These are phyloP conservation scores for Reticulitermes lucifugus DNA, from an alignment of 2,888 invertebrate species.

Conservation along the genomic window DNA sequence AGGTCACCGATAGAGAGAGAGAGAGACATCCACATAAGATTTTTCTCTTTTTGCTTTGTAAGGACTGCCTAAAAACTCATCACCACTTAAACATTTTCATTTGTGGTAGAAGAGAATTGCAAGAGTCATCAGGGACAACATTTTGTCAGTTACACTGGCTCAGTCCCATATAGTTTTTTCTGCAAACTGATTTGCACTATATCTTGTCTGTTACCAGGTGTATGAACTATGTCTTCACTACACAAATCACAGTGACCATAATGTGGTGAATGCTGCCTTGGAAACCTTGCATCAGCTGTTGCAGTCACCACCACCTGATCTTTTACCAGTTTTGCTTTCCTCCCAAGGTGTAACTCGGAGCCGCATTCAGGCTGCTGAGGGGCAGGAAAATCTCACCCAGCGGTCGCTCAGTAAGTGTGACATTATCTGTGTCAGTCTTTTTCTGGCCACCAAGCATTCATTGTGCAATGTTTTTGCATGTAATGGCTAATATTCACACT, in stretches of 20 bases:
- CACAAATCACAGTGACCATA: constrained; percentile 80
- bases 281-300: constrained; percentile 79
- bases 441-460: too few relatives aligned
- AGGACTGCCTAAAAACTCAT: too few relatives aligned
- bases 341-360: constrained; percentile 63
- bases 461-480: too few relatives aligned
- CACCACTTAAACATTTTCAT: too few relatives aligned
- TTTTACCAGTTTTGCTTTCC: constrained; percentile 68
- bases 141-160: too few relatives aligned
- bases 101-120: neutral
- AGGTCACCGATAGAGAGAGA: too few relatives aligned
- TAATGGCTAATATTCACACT: too few relatives aligned
- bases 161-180: neutral
- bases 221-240: constrained; percentile 83
- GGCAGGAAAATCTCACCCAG: constrained; percentile 62
- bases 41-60: too few relatives aligned
- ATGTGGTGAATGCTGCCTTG: constrained; percentile 87
- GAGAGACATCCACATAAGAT: too few relatives aligned
- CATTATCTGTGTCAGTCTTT: neutral
- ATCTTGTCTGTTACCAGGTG: constrained; percentile 68
- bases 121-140: neutral
- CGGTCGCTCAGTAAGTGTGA: constrained; percentile 69
- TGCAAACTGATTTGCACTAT: neutral
- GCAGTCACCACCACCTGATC: constrained; percentile 66
- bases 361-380: constrained; percentile 62